phyloP scores from a whole-genome alignment of 1,140 invertebrate genomes.

The Ceratina japonica region DNA sequence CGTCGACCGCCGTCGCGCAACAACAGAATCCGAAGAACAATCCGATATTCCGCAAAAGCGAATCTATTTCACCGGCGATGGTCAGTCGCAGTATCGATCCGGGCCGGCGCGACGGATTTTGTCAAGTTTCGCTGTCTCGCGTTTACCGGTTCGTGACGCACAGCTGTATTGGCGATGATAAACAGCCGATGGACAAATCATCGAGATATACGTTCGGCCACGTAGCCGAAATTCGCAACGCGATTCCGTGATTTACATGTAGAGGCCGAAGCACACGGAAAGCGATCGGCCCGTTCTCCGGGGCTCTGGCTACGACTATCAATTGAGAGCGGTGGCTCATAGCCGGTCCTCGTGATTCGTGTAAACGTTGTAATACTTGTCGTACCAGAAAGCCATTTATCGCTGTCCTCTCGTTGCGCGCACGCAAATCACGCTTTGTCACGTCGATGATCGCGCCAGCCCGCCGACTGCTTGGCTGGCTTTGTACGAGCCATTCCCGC shows the following conservation, averaged over 20 bases:
- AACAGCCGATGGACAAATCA: slow-evolving; percentile 64
- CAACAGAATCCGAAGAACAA: too few species aligned
- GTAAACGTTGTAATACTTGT: slow-evolving; percentile 53
- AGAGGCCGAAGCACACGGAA: slow-evolving; percentile 29
- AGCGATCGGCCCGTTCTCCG: slow-evolving; percentile 37
- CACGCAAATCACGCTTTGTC: slow-evolving; percentile 46
- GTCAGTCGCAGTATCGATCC: not conserved
- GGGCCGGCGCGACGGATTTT: not conserved
- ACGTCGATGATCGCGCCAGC: slow-evolving; percentile 24
- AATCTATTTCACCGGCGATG: too few species aligned
- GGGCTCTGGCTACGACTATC: slow-evolving; percentile 16
- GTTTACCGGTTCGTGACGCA: slow-evolving; percentile 36
- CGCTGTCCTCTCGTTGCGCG: slow-evolving; percentile 37
- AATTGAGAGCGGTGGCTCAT: slow-evolving; percentile 34
- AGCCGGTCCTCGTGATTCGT: slow-evolving; percentile 33
- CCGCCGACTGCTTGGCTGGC: not conserved
- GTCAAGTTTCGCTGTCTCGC: slow-evolving; percentile 51
- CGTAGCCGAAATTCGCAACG: slow-evolving; percentile 51
- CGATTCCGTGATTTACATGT: slow-evolving; percentile 60
- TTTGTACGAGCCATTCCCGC: slow-evolving; percentile 11
- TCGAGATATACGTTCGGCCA: slow-evolving; percentile 58
- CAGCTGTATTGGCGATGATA: slow-evolving; percentile 54
- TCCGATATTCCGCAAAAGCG: too few species aligned
- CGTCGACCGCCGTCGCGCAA: too few species aligned
- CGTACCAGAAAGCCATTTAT: slow-evolving; percentile 48